These are phyloP conservation scores for Rhagoletis zephyria DNA, from an alignment of 1,140 invertebrate species.

Conservation along the genomic window DNA sequence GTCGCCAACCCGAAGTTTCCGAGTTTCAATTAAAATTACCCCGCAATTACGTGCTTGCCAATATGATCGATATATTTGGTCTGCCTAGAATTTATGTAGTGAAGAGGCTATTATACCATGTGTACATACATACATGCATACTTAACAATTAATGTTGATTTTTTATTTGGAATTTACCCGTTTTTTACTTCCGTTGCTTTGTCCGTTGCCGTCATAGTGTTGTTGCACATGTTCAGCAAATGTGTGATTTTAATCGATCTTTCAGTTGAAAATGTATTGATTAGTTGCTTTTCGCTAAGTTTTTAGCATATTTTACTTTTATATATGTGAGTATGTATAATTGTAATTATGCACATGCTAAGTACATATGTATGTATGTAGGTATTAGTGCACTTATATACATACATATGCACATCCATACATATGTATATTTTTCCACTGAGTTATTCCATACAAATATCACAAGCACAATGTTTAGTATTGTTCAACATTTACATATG, in stretches of 20 bases:
- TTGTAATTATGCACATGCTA: not conserved
- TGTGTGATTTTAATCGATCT: not conserved
- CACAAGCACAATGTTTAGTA: slow-evolving; percentile 15
- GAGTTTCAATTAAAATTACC: too few species aligned
- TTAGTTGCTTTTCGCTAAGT: not conserved
- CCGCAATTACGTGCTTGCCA: not conserved
- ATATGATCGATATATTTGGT: not conserved
- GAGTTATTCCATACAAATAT: not conserved
- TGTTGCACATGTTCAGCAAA: slow-evolving; percentile 6
- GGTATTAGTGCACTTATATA: not conserved
- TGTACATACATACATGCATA: too few species aligned
- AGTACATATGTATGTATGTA: too few species aligned
- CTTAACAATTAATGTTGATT: not conserved
- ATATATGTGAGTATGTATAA: not conserved
- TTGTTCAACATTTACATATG: slow-evolving; percentile 41
- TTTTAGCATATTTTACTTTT: slow-evolving; percentile 22
- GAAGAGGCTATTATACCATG: too few species aligned
- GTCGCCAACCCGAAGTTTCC: too few species aligned
- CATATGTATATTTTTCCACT: not conserved
- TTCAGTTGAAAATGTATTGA: not conserved
- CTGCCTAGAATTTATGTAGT: too few species aligned
- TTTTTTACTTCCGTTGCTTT: slow-evolving; percentile 55
- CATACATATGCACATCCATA: not conserved
- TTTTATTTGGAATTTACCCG: slow-evolving; percentile 54
- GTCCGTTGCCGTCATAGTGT: slow-evolving; percentile 41